phyloP scores from a whole-genome alignment of 2,888 invertebrate species.

The Polydrusus tereticollis region DNA sequence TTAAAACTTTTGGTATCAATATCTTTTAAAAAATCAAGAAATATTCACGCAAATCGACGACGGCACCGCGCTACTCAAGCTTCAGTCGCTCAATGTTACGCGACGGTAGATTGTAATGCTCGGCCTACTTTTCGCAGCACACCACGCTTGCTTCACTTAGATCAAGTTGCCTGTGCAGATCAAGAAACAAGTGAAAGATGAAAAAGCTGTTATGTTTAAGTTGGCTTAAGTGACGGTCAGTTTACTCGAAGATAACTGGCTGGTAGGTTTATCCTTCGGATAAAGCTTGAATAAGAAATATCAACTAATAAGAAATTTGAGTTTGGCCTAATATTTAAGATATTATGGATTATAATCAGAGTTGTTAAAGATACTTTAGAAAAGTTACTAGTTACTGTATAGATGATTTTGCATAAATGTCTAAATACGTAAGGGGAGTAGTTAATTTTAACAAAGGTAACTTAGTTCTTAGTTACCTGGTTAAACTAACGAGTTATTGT shows the following conservation, averaged over 20 bases:
- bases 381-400: too few species aligned
- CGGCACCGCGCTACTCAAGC: constrained; percentile 59
- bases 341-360: too few species aligned
- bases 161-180: constrained; percentile 35
- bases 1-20: background rate
- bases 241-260: constrained; percentile 14
- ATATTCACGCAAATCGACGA: constrained; percentile 35
- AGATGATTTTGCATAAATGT: too few species aligned
- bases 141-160: constrained; percentile 41
- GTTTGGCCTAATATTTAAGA: too few species aligned
- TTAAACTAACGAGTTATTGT: too few species aligned
- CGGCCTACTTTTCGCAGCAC: constrained; percentile 62
- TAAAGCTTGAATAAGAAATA: background rate
- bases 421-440: too few species aligned
- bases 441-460: too few species aligned
- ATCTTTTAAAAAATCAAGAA: constrained; percentile 23
- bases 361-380: too few species aligned
- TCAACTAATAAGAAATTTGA: too few species aligned
- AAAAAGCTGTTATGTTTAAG: constrained; percentile 30
- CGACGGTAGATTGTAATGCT: constrained; percentile 57
- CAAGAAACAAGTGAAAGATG: constrained; percentile 49
- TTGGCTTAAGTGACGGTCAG: constrained; percentile 29
- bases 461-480: too few species aligned
- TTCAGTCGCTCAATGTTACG: constrained; percentile 59
- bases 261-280: background rate